These are phyloP conservation scores for Sebastiscus tertius DNA, from an alignment of 2,797 vertebrate genomes.

Conservation along the genomic window DNA sequence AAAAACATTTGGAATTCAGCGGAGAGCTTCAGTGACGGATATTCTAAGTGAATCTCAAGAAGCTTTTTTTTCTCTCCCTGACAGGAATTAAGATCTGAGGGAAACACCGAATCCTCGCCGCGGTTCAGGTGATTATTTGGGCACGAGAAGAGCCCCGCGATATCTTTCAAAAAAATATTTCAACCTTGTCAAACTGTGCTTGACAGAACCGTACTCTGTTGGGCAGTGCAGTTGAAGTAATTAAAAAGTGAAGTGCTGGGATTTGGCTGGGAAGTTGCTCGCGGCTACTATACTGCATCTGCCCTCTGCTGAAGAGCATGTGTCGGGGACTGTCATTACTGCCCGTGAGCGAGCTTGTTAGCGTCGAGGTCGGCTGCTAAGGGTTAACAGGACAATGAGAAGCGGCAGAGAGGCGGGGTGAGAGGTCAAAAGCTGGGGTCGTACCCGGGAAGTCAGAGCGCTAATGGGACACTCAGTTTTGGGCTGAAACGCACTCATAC, in stretches of 20 bases:
- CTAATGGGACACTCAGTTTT: slow-evolving; percentile 37
- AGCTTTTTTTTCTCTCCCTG: not conserved
- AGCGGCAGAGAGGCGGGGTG: not conserved
- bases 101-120: not conserved
- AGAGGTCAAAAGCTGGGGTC: slow-evolving; percentile 42
- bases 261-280: not conserved
- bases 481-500: not conserved
- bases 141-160: not conserved
- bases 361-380: slow-evolving; percentile 31
- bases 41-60: slow-evolving; percentile 27
- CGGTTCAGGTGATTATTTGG: not conserved
- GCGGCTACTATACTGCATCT: not conserved
- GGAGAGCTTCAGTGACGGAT: slow-evolving; percentile 14
- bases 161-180: not conserved
- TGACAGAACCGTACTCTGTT: not conserved
- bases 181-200: not conserved
- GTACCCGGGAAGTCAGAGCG: not conserved
- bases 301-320: slow-evolving; percentile 46
- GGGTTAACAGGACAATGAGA: slow-evolving; percentile 43
- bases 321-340: slow-evolving; percentile 31
- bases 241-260: slow-evolving; percentile 43
- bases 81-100: slow-evolving; percentile 18
- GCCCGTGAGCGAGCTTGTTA: slow-evolving; percentile 50
- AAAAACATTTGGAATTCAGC: slow-evolving; percentile 39
- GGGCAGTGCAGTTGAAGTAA: slow-evolving; percentile 3